Evolutionary conservation across 2,797 vertebrate species (phyloP), one percentile per base, ranked within the genome.

Genomic region (Perodicticus potto): DNA sequence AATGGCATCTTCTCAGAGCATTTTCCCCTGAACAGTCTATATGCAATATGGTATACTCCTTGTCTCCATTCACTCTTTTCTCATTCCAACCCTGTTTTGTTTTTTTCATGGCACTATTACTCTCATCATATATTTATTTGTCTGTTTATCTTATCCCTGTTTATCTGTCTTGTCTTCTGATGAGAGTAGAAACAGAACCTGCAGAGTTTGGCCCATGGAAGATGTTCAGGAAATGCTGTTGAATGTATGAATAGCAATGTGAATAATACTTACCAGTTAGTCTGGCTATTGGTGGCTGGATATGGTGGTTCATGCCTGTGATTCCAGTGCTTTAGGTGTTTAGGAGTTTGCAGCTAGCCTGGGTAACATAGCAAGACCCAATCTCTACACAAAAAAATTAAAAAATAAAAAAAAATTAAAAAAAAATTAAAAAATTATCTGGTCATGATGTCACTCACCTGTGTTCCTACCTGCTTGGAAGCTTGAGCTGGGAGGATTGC

Each of bases 111-210:
- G 29, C 14, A 70, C 32, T 89, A 74, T 86, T 40, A 19, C 40
- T 84, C 7, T 5, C 84, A n/a, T 70, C 14, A 29, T 29, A 27
- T 81, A 32, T 84, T 94, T 89, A 77, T 93, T 89, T 96, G 10
- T 14, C 40, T 65, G 1, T 74, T 57, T 86, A 17, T 85, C 12
- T 73, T 73, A 7, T 61, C 16, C 13, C 4, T 13, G n/a, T 4
- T 23, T 11, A 0, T 81, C 89, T 84, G 7, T 77, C 37, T 89
- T 91, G 80, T 9, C 19, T 63, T 78, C 86, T 67, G 19, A 91
- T 92, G 27, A 92, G 57, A 95, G 13, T 83, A 10, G 43, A 93
- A 45, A 86, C 40, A 25, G 43, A 95, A 86, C 43, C 29, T 89
- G 17, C 0, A 65, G 40, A 78, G 37, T n/a, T 84, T 78, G 85